A percentile compares a stretch with the other conserved stretches of the same genome.
phyloP scores from a whole-genome alignment of 2,113 vertebrate genomes.

The Leptobrachium leishanense region DNA sequence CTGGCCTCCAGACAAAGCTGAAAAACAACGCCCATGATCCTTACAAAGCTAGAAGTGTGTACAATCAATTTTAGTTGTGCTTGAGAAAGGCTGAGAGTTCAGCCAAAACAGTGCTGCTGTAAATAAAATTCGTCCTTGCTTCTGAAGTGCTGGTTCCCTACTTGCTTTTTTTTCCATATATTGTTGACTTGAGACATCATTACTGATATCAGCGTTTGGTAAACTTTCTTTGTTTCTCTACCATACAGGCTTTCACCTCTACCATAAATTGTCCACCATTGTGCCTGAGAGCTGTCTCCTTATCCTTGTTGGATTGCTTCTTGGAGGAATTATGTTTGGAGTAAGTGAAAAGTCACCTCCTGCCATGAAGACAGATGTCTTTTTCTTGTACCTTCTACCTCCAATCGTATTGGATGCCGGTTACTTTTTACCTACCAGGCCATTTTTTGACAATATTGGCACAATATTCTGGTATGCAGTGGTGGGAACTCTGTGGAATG shows the following conservation, averaged over 20 bases:
- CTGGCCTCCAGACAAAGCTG: too few relatives aligned
- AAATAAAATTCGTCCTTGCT: too few relatives aligned
- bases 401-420: slow-evolving; percentile 92
- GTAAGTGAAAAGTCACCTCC: slow-evolving; percentile 89
- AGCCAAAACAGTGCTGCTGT: too few relatives aligned
- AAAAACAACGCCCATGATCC: too few relatives aligned
- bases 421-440: slow-evolving; percentile 93
- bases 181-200: too few relatives aligned
- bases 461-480: slow-evolving; percentile 95
- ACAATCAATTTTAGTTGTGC: too few relatives aligned
- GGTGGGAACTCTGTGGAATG: slow-evolving; percentile 94
- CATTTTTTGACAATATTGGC: slow-evolving; percentile 95
- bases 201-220: too few relatives aligned
- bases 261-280: slow-evolving; percentile 88
- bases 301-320: slow-evolving; percentile 88
- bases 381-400: slow-evolving; percentile 94
- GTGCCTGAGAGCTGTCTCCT: slow-evolving; percentile 95
- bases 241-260: slow-evolving; percentile 88
- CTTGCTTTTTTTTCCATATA: too few relatives aligned
- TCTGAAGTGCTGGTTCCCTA: too few relatives aligned
- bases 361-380: slow-evolving; percentile 87
- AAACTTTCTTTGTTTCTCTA: background rate
- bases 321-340: slow-evolving; percentile 91
- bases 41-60: too few relatives aligned
- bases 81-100: too few relatives aligned